phyloP scores from a whole-genome alignment of 1,140 invertebrate species.

The Ostrea denselamellosa region DNA sequence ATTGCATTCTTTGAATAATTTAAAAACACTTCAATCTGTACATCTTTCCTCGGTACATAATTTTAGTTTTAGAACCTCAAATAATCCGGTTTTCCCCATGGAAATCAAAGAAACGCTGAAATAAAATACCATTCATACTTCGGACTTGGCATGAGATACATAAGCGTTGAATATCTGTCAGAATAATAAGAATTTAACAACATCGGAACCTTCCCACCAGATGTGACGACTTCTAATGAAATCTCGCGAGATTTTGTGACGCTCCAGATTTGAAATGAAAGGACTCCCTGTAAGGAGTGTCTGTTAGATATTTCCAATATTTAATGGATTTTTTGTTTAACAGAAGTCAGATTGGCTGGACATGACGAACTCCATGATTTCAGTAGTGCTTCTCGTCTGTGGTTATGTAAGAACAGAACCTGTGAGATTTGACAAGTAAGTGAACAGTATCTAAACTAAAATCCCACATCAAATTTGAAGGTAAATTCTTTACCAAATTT shows the following conservation, averaged over 20 bases:
- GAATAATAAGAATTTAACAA: slow-evolving; percentile 4
- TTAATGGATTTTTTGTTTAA: neutral
- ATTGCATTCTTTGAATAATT: too few relatives aligned
- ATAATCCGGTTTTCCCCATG: neutral
- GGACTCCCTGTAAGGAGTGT: neutral
- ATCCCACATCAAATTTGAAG: too few relatives aligned
- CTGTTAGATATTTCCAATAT: slow-evolving; percentile 2
- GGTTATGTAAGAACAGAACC: slow-evolving; percentile 9
- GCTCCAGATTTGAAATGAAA: slow-evolving; percentile 7
- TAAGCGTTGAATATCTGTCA: neutral
- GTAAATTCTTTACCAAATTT: too few relatives aligned
- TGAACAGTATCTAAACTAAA: neutral
- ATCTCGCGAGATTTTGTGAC: neutral
- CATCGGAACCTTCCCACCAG: neutral
- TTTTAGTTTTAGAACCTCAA: too few relatives aligned
- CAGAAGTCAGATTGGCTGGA: slow-evolving; percentile 3
- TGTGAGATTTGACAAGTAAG: neutral
- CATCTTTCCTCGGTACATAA: too few relatives aligned
- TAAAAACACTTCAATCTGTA: too few relatives aligned
- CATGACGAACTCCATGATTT: neutral
- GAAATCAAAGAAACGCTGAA: neutral
- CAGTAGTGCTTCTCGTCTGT: neutral
- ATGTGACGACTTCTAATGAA: slow-evolving; percentile 24
- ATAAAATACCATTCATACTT: too few relatives aligned
- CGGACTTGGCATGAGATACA: neutral